These are phyloP conservation scores for Aphodius granarius DNA, from an alignment of 2,888 invertebrate genomes.

Conservation along the genomic window DNA sequence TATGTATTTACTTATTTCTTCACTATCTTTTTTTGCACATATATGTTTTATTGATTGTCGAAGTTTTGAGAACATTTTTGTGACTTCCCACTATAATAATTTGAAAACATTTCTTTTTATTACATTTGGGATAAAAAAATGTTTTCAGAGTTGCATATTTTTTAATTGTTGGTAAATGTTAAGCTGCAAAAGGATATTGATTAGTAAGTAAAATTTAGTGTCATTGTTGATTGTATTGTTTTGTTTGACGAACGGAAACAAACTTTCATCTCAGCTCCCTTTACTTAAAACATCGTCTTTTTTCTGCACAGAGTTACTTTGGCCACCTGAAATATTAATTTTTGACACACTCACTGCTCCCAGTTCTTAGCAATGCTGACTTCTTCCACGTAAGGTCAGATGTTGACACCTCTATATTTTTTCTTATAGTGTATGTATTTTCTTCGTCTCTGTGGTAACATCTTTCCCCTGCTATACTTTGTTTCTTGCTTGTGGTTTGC, in stretches of 20 bases:
- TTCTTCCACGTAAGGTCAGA: neutral
- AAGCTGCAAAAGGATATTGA: neutral
- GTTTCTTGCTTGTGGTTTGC: slow-evolving; percentile 14
- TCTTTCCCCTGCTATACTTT: neutral
- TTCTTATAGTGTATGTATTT: slow-evolving; percentile 2
- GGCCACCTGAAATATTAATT: slow-evolving; percentile 45
- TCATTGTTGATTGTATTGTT: neutral
- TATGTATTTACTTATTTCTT: too few relatives aligned
- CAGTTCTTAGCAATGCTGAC: neutral
- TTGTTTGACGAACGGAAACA: neutral
- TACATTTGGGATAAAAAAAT: neutral
- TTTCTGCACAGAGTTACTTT: slow-evolving; percentile 51
- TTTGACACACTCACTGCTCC: slow-evolving; percentile 1
- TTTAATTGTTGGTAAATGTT: neutral
- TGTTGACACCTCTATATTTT: too few relatives aligned
- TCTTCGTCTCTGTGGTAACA: neutral
- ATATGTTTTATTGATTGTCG: too few relatives aligned
- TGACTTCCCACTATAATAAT: neutral
- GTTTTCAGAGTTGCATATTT: neutral
- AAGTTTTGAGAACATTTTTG: slow-evolving; percentile 8
- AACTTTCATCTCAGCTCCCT: slow-evolving; percentile 21
- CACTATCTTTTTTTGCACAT: slow-evolving; percentile 9
- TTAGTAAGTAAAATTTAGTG: neutral
- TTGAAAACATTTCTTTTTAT: neutral
- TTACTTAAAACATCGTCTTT: slow-evolving; percentile 29